phyloP scores from a whole-genome alignment of 2,888 invertebrate species.

The Caenorhabditis macrosperma region DNA sequence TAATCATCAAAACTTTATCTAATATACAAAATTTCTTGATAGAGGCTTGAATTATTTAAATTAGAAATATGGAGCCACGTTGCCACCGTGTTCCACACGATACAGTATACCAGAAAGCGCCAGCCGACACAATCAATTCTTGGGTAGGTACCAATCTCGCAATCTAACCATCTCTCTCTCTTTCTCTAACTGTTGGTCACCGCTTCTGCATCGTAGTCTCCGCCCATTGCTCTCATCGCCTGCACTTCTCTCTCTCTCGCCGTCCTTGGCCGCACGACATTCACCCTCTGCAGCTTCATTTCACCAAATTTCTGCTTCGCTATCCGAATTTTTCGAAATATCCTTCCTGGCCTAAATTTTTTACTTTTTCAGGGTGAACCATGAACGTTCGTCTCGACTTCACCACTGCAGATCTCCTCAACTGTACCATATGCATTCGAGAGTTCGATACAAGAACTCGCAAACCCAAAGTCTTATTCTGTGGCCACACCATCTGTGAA shows the following conservation, averaged over 20 bases:
- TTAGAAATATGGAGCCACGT: too few relatives aligned
- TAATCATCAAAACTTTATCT: too few relatives aligned
- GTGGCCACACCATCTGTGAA: conserved; percentile 39
- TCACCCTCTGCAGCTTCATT: not conserved
- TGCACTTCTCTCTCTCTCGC: not conserved
- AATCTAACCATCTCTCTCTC: conserved; percentile 1
- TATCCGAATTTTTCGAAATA: not conserved
- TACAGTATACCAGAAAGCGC: too few relatives aligned
- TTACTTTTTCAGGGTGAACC: not conserved
- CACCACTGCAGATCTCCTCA: conserved; percentile 26
- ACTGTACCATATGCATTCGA: conserved; percentile 30
- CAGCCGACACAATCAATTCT: too few relatives aligned
- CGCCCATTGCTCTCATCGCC: not conserved
- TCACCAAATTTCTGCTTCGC: not conserved
- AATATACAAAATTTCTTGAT: too few relatives aligned
- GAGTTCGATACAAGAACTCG: conserved; percentile 23
- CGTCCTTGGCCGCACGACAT: not conserved
- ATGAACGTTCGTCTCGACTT: conserved; percentile 28
- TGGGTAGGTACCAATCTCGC: too few relatives aligned
- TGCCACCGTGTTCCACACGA: too few relatives aligned
- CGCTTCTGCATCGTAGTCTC: not conserved
- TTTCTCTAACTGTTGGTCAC: not conserved
- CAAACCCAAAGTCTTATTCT: conserved; percentile 36
- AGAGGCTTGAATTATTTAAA: too few relatives aligned
- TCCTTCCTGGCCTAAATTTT: not conserved